Base-by-base conservation (phyloP, 2,888 invertebrate species). In the Platerodrilus igneus region DNA sequence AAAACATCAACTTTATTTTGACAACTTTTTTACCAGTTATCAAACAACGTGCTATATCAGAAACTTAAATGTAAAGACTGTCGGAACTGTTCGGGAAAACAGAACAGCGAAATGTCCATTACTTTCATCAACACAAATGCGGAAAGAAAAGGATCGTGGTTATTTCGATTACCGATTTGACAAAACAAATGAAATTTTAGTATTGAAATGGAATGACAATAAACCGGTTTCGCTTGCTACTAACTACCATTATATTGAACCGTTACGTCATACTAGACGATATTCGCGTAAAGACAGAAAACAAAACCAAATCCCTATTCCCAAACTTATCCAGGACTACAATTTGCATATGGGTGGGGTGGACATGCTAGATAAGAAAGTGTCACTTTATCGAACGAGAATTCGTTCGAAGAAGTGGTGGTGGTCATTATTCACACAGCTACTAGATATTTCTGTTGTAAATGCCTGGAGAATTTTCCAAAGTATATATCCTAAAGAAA, bases 81-180 rank as follows among this genome's bases (percentile, higher is more conserved):
- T 33, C n/a, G 40, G 43, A 32, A 39, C 34, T 9, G 23, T 44
- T 11, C 26, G 39, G 15, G 37, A 40, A 18, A 44, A 40, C 19
- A 19, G 40, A 30, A 35, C 39, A 16, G 9, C 19, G 9, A 25
- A 44, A 26, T 44, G 44, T 31, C 20, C 30, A 17, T 31, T 27
- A 23, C 34, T 31, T 7, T 18, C 30, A 10, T 23, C 2, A 2
- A 28, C 25, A n/a, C 25, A 41, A 41, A 41, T 41, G 36, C 30
- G 34, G 31, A 47, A 47, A 30, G 31, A 41, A 23, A 32, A 34
- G 21, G 32, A 41, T 23, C 35, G 38, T 32, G 36, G 45, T 9
- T 41, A 41, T 26, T 47, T 16, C 37, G 43, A 48, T 14, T 31
- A 37, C 11, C 26, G 23, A 36, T 44, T 40, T 35, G 31, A 39